These are phyloP conservation scores for Coregonus clupeaformis DNA, from an alignment of 2,113 vertebrate genomes.

Conservation along the genomic window DNA sequence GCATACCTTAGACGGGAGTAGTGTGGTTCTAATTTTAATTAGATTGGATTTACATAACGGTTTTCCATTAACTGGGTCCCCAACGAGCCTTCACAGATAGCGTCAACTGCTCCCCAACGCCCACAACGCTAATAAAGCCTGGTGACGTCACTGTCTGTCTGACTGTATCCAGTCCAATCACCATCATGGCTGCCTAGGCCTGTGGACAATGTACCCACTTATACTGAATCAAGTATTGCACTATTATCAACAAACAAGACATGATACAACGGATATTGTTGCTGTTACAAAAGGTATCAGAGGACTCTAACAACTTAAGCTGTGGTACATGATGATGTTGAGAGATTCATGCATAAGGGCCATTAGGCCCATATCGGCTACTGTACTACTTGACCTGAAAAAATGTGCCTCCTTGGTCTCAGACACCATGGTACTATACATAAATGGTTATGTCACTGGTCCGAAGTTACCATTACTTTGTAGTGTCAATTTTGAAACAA, in stretches of 20 bases:
- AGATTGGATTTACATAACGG: slow-evolving; percentile 70
- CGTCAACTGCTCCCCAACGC: slow-evolving; percentile 47
- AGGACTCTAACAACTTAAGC: no score
- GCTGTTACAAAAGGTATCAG: no score
- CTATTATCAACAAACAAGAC: background rate
- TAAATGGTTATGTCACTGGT: no score
- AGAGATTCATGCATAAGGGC: no score
- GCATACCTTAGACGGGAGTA: slow-evolving; percentile 51
- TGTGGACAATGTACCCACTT: slow-evolving; percentile 5
- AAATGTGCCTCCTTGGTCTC: no score
- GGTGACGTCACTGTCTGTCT: slow-evolving; percentile 20
- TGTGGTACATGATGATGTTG: no score
- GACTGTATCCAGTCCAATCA: background rate
- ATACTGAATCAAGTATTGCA: background rate
- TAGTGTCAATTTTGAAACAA: no score
- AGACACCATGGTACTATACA: no score
- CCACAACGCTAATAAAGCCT: slow-evolving; percentile 28
- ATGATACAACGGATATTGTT: background rate
- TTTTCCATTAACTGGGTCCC: slow-evolving; percentile 66
- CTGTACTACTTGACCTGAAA: no score
- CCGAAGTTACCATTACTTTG: no score
- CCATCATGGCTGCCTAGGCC: background rate
- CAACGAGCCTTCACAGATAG: slow-evolving; percentile 44
- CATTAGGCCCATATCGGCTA: no score
- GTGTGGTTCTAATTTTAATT: slow-evolving; percentile 65